These are phyloP conservation scores for Pseudachorutes palmiensis DNA, from an alignment of 1,140 invertebrate species.

Conservation along the genomic window DNA sequence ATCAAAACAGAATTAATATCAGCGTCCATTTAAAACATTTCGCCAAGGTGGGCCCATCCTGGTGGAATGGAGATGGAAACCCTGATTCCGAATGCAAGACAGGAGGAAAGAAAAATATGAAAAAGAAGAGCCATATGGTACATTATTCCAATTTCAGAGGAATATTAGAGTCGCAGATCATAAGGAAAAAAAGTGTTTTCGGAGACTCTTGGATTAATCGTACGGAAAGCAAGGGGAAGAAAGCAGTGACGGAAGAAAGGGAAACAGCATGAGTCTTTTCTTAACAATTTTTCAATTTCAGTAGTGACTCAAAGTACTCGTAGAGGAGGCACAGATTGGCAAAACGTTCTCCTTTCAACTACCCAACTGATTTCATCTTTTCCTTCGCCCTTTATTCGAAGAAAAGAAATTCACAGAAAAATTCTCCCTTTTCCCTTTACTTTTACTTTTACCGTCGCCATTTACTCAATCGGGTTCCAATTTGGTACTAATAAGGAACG, in stretches of 20 bases:
- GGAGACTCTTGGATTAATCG: conserved; percentile 3
- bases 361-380: not conserved
- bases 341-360: not conserved
- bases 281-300: conserved; percentile 13
- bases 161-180: not conserved
- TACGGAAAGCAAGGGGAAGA: not conserved
- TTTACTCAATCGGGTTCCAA: no score
- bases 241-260: not conserved
- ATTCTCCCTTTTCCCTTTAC: not conserved
- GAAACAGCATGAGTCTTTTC: conserved; percentile 2
- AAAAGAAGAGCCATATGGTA: conserved; percentile 7
- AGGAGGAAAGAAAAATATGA: not conserved
- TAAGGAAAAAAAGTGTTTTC: not conserved
- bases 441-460: not conserved
- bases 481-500: not conserved
- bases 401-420: not conserved
- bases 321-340: not conserved
- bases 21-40: no score
- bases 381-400: not conserved
- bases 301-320: not conserved
- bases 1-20: no score
- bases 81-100: no score
- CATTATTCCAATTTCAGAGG: conserved; percentile 5
- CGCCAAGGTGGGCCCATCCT: no score
- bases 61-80: no score